phyloP scores from a whole-genome alignment of 2,797 vertebrate species.

The Crax fasciolata region DNA sequence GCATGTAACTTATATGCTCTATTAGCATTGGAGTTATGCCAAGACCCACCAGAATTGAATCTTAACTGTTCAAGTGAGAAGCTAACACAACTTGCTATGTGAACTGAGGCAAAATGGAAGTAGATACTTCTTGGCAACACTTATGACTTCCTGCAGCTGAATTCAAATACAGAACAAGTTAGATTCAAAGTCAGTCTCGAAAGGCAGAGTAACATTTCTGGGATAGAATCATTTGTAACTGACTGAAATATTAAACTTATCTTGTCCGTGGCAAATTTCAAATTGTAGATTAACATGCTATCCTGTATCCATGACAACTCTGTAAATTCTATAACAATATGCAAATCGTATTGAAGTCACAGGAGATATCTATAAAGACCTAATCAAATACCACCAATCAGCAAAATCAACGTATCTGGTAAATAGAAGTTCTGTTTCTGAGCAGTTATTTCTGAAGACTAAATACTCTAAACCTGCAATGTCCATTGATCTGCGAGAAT shows the following conservation, averaged over 20 bases:
- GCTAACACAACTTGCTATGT: neutral
- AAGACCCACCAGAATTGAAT: conserved; percentile 20
- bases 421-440: neutral
- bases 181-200: neutral
- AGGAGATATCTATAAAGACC: neutral
- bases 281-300: neutral
- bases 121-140: neutral
- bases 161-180: neutral
- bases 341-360: neutral
- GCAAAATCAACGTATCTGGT: neutral
- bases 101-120: neutral
- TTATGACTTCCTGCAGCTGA: neutral
- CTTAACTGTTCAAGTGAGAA: neutral
- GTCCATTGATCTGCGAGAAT: neutral
- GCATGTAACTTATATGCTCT: neutral
- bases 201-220: neutral
- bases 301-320: neutral
- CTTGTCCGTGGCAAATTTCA: neutral
- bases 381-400: neutral
- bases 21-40: neutral
- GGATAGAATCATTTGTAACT: neutral
- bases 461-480: neutral
- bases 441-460: neutral
- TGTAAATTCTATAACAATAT: neutral
- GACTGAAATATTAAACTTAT: neutral